Evolutionary conservation across 2,113 vertebrate species (phyloP).

Genomic region (Sylvicapra grimmia): DNA sequence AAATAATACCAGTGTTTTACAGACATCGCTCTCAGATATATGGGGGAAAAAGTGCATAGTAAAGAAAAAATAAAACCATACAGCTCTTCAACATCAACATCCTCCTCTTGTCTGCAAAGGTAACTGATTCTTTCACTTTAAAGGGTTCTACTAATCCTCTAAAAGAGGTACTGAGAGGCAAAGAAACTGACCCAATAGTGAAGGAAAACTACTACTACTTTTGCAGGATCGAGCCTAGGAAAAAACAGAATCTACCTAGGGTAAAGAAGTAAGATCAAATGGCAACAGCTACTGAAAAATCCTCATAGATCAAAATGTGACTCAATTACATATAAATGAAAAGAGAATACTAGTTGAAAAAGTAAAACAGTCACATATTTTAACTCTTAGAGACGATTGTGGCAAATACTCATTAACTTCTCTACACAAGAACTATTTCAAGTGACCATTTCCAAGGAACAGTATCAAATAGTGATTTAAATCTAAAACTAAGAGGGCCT

Average conservation of each 20-base stretch:
- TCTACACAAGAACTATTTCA: background rate
- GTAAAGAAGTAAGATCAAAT: background rate
- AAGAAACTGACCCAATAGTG: background rate
- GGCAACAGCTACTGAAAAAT: background rate
- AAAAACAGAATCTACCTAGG: background rate
- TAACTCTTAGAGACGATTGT: background rate
- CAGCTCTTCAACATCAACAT: background rate
- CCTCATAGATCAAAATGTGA: background rate
- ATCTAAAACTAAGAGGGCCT: background rate
- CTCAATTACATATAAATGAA: slow-evolving; percentile 3
- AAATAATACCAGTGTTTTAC: background rate
- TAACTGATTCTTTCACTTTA: background rate
- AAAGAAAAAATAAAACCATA: slow-evolving; percentile 2
- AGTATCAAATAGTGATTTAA: background rate
- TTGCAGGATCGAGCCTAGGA: background rate
- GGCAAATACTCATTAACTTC: background rate
- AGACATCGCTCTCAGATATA: background rate
- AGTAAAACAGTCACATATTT: background rate
- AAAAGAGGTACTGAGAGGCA: background rate
- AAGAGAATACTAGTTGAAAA: slow-evolving; percentile 8
- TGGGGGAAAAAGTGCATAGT: background rate
- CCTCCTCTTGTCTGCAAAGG: background rate
- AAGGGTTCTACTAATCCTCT: background rate
- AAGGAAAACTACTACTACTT: background rate
- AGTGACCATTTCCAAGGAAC: background rate